Evolutionary conservation across 2,797 vertebrate species (phyloP).

Genomic region (Sebastes trivittatus): DNA sequence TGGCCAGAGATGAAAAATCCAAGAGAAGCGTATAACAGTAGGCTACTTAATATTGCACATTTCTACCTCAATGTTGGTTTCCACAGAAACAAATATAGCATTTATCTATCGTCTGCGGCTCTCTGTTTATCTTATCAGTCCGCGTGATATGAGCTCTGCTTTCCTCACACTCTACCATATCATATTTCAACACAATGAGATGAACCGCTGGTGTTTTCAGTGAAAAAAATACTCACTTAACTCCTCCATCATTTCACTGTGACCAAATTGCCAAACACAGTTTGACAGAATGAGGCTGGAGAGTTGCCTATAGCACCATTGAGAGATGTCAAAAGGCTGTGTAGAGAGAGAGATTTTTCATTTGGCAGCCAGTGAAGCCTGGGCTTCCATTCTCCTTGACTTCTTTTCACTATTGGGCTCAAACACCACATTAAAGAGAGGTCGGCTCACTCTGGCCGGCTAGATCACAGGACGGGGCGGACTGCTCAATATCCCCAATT

Average conservation of each 20-base stretch:
- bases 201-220: conserved; percentile 20
- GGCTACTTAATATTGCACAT: conserved; percentile 12
- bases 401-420: conserved; percentile 21
- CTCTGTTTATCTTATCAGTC: not conserved
- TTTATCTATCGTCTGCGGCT: not conserved
- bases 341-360: conserved; percentile 38
- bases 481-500: conserved; percentile 39
- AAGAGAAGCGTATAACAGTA: not conserved
- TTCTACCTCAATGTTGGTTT: not conserved
- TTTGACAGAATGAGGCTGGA: conserved; percentile 67
- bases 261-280: conserved; percentile 58
- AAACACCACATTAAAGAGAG: conserved; percentile 22
- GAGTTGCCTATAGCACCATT: conserved; percentile 50
- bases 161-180: conserved; percentile 6
- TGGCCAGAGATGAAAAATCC: conserved; percentile 4
- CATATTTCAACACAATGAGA: conserved; percentile 9
- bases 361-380: conserved; percentile 36
- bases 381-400: conserved; percentile 20
- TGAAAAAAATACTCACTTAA: conserved; percentile 5
- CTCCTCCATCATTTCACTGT: conserved; percentile 49
- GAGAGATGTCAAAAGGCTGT: conserved; percentile 53
- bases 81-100: conserved; percentile 4
- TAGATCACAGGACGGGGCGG: conserved; percentile 26
- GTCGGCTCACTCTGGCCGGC: not conserved
- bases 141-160: not conserved